Evolutionary conservation across 2,113 vertebrate species (phyloP), one percentile per base, ranked within the genome.

Genomic region (Numenius arquata): DNA sequence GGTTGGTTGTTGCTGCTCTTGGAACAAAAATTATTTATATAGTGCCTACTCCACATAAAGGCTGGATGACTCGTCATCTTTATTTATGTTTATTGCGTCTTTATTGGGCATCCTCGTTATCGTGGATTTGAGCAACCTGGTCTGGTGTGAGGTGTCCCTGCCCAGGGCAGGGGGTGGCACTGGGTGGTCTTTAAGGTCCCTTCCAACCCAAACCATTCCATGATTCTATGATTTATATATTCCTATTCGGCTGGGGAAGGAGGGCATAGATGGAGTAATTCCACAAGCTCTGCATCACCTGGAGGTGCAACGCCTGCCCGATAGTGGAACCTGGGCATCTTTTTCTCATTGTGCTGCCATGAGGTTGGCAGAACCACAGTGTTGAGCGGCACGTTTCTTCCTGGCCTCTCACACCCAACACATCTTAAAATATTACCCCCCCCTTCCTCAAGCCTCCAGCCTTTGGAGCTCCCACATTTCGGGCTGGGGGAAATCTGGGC

Each of bases 401-500:
- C 18, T 72, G 84, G 52, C 70, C 30, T 8, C 11, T 92, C 5
- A 1, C 20, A 36, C 73, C 2, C 0, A 81, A 22, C 62, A 67
- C n/a, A 52, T 72, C 68, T 91, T 81, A 59, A 89, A 83, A 65
- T 55, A 30, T 40, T 78, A 23, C 40, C 43, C 34, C 26, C 25
- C 52, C 53, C 53, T 55, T 89, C 30, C 40, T 58, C 40, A 41
- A 81, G 70, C 22, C 26, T 15, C 20, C n/a, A 65, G 34, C 3
- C 1, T 74, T 95, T 76, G 77, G 62, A 79, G 53, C 10, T 79
- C 48, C 95, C n/a, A 5, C 48, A 73, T 89, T 88, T 85, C 77
- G 88, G 77, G 52, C 66, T 73, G 84, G 61, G 84, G 61, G 91
- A 93, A 96, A 96, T 97, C 77, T 97, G 96, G 43, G 80, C 81